Evolutionary conservation across 1,140 invertebrate species (phyloP), one percentile per base, ranked within the genome.

Genomic region (Pachypeltis micranthus): DNA sequence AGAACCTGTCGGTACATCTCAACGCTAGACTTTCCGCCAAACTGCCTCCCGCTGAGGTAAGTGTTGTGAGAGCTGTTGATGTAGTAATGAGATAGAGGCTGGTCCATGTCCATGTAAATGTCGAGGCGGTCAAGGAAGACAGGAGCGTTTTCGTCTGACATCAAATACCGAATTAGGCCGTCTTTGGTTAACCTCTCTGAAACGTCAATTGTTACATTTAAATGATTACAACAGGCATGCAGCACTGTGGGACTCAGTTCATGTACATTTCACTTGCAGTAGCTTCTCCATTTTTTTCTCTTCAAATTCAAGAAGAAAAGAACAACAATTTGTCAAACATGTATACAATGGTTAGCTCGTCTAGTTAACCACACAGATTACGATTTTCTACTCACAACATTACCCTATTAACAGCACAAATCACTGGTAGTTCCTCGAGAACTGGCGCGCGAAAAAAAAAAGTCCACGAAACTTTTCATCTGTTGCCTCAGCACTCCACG

Each of bases 11-110:
- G 79, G 74, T 99, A 99, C 87, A 99, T 98, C 79, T 99, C 97
- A 0, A 98, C 94, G 3, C 90, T 95, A 62, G 93, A 96, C 76
- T 92, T 96, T 44, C 95, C 96, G 61, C 96, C 96, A 72, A 99
- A 93, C 76, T 99, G 97, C 67, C 95, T 80, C 1, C 96, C 96
- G 24, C 84, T 89, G 29, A 99, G 81, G 76, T 99, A 99, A 7
- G 97, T 99, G 74, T 99, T 99, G 76, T 99, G 97, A 57, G 95
- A 98, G 26, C 93, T 97, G 80, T 99, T 99, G 68, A 99, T 98
- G 74, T 98, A 99, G 78, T 99, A 99, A 74, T 99, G 96, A 31
- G 90, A 84, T 23, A 99, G 73, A 0, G 96, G 93, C 72, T 98
- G 94, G 74, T 98, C 95, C 96, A 99, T 98, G 68, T 99, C 95